Evolutionary conservation across 1,140 invertebrate genomes (phyloP).

Genomic region (Drosophila nikananu): DNA sequence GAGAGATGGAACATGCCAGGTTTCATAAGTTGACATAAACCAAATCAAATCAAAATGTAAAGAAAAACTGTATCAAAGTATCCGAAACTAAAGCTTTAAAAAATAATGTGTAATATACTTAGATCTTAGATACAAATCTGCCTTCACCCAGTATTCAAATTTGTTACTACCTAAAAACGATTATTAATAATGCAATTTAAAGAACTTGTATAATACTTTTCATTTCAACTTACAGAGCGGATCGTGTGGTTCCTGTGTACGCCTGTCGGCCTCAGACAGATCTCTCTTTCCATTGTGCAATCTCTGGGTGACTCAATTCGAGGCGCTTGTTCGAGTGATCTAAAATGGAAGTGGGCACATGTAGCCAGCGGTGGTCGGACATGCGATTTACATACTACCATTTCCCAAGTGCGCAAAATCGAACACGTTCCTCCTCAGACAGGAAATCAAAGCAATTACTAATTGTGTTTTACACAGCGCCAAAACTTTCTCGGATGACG

Average conservation of each 20-base stretch:
- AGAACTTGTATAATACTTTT: neutral
- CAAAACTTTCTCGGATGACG: constrained; percentile 50
- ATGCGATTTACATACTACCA: constrained; percentile 65
- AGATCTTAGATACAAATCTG: too few species aligned
- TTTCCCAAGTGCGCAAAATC: constrained; percentile 63
- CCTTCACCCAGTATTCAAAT: too few species aligned
- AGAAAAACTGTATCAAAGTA: too few species aligned
- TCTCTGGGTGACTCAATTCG: constrained; percentile 76
- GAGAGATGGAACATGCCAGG: neutral
- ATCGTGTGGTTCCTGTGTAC: constrained; percentile 44
- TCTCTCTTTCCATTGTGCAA: constrained; percentile 58
- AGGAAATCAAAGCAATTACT: constrained; percentile 67
- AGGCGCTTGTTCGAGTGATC: constrained; percentile 40
- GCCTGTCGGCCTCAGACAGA: constrained; percentile 5
- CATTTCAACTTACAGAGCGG: neutral
- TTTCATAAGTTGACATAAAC: neutral
- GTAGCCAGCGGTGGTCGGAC: constrained; percentile 48
- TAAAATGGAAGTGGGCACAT: constrained; percentile 56
- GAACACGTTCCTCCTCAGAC: constrained; percentile 67
- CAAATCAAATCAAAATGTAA: neutral
- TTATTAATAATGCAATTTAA: neutral
- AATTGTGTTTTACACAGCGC: constrained; percentile 46
- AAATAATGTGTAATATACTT: too few species aligned
- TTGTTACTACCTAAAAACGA: neutral
- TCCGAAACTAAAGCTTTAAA: too few species aligned